Evolutionary conservation across 2,888 invertebrate genomes (phyloP).

Genomic region (Ectemnius lituratus): DNA sequence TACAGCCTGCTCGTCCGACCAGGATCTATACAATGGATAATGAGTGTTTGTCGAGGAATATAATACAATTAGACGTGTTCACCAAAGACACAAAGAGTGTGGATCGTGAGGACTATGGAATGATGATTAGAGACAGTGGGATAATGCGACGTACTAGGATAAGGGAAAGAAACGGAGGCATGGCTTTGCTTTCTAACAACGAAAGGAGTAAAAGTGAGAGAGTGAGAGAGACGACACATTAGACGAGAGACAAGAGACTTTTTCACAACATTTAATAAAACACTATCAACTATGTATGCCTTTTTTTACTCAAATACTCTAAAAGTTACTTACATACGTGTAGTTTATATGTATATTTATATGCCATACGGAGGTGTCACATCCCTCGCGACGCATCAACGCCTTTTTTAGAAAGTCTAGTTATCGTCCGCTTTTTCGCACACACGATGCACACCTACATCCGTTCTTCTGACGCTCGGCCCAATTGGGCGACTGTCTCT

Average conservation of each 20-base stretch:
- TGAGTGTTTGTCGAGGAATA: conserved; percentile 2
- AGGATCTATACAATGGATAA: not conserved
- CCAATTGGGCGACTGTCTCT: not conserved
- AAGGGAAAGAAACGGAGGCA: not conserved
- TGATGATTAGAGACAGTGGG: not conserved
- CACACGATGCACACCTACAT: conserved; percentile 13
- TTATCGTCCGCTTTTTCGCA: conserved; percentile 1
- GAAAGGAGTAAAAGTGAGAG: conserved; percentile 9
- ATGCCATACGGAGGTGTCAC: conserved; percentile 66
- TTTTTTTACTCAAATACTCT: conserved; percentile 76
- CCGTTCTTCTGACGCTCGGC: conserved; percentile 12
- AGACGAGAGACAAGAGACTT: conserved; percentile 60
- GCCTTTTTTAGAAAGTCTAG: conserved; percentile 27
- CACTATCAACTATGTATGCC: conserved; percentile 76
- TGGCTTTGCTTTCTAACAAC: not conserved
- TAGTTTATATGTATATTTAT: conserved; percentile 71
- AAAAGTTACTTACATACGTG: conserved; percentile 75
- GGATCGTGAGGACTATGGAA: not conserved
- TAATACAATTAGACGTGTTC: not conserved
- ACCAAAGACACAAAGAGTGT: not conserved
- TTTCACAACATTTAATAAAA: conserved; percentile 76
- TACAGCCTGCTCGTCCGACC: not conserved
- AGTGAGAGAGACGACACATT: conserved; percentile 50
- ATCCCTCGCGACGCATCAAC: conserved; percentile 64
- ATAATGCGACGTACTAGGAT: too few species aligned